These are phyloP conservation scores for Odiellus spinosus DNA, from an alignment of 2,888 invertebrate genomes.

Conservation along the genomic window DNA sequence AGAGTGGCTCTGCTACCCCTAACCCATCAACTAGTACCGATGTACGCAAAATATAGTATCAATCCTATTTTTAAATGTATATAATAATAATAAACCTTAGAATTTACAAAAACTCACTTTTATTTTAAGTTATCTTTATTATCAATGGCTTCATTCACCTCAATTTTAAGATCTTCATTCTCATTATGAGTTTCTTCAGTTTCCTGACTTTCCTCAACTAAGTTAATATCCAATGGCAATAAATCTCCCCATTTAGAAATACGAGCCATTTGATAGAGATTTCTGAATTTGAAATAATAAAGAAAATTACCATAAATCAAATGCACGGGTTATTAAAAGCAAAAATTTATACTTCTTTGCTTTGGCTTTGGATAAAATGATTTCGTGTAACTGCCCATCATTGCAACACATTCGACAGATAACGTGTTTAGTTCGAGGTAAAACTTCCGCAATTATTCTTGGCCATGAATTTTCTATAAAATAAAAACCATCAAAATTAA, in stretches of 20 bases:
- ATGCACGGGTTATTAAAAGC: conserved; percentile 2
- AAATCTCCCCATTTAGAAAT: conserved; percentile 62
- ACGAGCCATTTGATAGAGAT: conserved; percentile 54
- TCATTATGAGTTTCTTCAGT: no score
- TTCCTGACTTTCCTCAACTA: no score
- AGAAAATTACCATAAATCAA: no score
- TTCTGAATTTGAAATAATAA: conserved; percentile 32
- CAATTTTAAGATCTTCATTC: no score
- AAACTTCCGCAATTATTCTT: conserved; percentile 52
- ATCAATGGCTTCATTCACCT: no score
- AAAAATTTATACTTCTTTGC: conserved; percentile 49
- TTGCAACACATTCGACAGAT: conserved; percentile 62
- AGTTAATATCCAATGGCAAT: conserved; percentile 42
- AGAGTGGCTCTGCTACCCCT: not conserved
- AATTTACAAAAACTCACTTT: no score
- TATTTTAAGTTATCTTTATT: no score
- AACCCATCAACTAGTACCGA: not conserved
- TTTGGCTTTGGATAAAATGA: conserved; percentile 56
- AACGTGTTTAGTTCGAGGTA: conserved; percentile 50
- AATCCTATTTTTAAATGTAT: no score
- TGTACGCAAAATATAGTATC: no score
- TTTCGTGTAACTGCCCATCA: conserved; percentile 53
- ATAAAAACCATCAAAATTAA: no score
- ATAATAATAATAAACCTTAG: no score
- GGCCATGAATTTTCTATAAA: conserved; percentile 45